These are phyloP conservation scores for Actinia tenebrosa DNA, from an alignment of 64 coral and sea anemone genomes.

Conservation along the genomic window DNA sequence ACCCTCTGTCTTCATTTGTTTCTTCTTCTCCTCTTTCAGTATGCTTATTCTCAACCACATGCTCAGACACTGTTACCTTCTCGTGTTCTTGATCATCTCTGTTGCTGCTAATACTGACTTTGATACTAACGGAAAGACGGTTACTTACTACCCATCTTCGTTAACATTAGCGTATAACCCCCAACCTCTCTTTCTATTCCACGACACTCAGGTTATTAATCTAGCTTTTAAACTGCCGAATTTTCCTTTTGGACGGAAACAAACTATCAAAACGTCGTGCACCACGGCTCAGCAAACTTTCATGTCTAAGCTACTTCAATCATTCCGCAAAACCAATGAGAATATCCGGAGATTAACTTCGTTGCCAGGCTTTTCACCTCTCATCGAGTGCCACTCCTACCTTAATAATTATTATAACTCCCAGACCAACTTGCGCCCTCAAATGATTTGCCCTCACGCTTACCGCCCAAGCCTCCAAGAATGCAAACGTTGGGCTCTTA, in stretches of 20 bases:
- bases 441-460: background rate
- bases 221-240: background rate
- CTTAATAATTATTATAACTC: background rate
- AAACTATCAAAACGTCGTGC: background rate
- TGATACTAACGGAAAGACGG: background rate
- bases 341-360: background rate
- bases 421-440: background rate
- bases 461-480: background rate
- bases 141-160: background rate
- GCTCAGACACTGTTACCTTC: too few species aligned
- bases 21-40: too few species aligned
- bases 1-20: too few species aligned
- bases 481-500: slow-evolving; percentile 24
- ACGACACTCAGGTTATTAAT: background rate
- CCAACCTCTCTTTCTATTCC: background rate
- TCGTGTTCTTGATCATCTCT: too few species aligned
- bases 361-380: background rate
- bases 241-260: background rate
- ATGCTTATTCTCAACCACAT: too few species aligned
- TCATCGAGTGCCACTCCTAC: background rate
- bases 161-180: background rate
- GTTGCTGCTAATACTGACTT: background rate
- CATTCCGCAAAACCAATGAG: background rate
- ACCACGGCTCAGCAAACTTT: background rate
- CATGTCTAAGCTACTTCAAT: background rate